Evolutionary conservation across 2,888 invertebrate species (phyloP).

Genomic region (Hanleya hanleyi): DNA sequence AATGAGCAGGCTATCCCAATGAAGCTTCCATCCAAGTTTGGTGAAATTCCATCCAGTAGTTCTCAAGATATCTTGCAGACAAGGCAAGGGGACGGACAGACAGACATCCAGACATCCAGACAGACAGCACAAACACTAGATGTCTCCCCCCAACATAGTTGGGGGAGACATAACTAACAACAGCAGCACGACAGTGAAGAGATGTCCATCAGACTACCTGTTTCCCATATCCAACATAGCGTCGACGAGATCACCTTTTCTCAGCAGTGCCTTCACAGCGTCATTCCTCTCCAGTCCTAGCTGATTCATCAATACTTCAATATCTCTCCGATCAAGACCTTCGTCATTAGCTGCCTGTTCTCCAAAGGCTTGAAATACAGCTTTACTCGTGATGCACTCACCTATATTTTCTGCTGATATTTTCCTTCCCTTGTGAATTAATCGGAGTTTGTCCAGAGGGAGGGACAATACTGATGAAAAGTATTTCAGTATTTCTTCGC

Average conservation of each 20-base stretch:
- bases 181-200: background rate
- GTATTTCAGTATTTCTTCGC: constrained; percentile 46
- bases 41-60: no score
- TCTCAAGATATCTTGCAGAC: no score
- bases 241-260: constrained; percentile 54
- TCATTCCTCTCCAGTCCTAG: constrained; percentile 53
- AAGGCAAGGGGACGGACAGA: no score
- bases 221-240: constrained; percentile 51
- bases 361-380: constrained; percentile 59
- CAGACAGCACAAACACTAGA: no score
- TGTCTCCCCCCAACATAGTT: no score
- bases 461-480: constrained; percentile 46
- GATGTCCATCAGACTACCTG: constrained; percentile 9
- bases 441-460: constrained; percentile 57
- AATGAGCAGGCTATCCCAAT: no score
- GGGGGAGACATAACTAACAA: background rate
- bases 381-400: constrained; percentile 42
- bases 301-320: constrained; percentile 58
- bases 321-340: constrained; percentile 51
- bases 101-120: no score
- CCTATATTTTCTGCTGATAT: constrained; percentile 41
- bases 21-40: no score
- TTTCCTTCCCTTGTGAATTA: constrained; percentile 61
- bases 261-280: constrained; percentile 50
- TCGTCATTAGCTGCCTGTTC: constrained; percentile 52